Percentiles rank a stretch among this genome's conserved stretches.
Evolutionary conservation across 2,113 vertebrate genomes (phyloP).

Genomic region (Melanerpes aurifrons): DNA sequence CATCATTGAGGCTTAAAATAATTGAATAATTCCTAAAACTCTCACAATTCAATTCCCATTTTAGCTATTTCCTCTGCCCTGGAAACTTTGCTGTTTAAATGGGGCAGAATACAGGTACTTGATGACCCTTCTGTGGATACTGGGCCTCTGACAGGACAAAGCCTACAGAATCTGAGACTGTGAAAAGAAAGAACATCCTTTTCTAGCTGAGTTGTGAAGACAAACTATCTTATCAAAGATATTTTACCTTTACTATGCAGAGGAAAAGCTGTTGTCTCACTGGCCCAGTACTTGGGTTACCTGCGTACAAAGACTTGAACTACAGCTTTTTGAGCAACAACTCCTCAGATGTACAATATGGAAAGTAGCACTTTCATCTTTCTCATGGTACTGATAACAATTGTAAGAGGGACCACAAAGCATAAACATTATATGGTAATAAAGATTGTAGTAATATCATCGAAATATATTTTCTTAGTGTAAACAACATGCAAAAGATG

Average conservation of each 20-base stretch:
- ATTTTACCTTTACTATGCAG: not conserved
- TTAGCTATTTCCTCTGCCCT: not conserved
- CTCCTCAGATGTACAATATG: not conserved
- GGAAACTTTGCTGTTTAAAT: fast-evolving
- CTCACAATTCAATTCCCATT: not conserved
- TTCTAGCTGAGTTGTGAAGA: not conserved
- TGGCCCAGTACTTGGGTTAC: not conserved
- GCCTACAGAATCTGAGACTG: not conserved
- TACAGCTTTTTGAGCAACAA: not conserved
- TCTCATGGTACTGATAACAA: not conserved
- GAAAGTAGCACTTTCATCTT: not conserved
- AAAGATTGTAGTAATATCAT: not conserved
- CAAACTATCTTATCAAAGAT: not conserved
- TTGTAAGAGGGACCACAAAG: not conserved
- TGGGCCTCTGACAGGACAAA: not conserved
- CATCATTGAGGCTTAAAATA: not conserved
- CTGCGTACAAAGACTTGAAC: not conserved
- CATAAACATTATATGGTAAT: not conserved
- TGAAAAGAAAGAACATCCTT: not conserved
- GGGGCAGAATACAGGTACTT: not conserved
- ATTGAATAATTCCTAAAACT: not conserved
- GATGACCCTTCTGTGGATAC: not conserved
- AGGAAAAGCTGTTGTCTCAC: not conserved
- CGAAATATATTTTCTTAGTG: not conserved
- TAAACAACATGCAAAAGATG: not conserved